Base-by-base conservation (phyloP, 2,888 invertebrate genomes). In the Mesochorus sp. region DNA sequence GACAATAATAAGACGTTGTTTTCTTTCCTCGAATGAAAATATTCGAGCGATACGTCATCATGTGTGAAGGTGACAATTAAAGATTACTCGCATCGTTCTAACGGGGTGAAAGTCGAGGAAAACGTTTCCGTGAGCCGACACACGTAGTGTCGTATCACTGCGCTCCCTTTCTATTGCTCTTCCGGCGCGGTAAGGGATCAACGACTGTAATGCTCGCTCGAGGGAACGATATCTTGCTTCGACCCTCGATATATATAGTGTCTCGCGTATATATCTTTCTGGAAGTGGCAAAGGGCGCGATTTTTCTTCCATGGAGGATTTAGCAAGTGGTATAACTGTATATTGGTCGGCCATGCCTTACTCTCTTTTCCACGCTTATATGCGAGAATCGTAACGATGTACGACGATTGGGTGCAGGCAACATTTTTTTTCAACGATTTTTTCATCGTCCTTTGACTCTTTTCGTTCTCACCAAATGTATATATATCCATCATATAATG, bases 51-150 rank as follows among this genome's bases (percentile, higher is more conserved):
- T 74, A 76, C 28, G 57, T 66, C 57, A 76, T 55, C 64, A 31
- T 42, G 66, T 70, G n/a, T 14, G 2, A 24, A 49, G 53, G 61
- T 59, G 57, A 74, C 80, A 75, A 81, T 80, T 80, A 80, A 76
- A 74, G 70, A 74, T 80, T 71, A 72, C 67, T 76, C 74, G 74
- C 64, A 67, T 67, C 71, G 71, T 61, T 53, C 55, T 42, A 37
- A 47, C 62, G 72, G 44, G 59, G 59, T 31, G 53, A 42, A 17
- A 64, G 67, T 77, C 55, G 55, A 47, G 31, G 57, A 61, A 57
- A 72, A 76, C 67, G 67, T 67, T 72, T 62, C 57, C 47, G 37
- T n/a, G n/a, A n/a, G n/a, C n/a, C n/a, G n/a, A n/a, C n/a, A n/a
- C n/a, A n/a, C n/a, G n/a, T n/a, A n/a, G 37, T 55, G 47, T 12